Evolutionary conservation across 2,888 invertebrate species (phyloP).

Genomic region (Desoria tigrina): DNA sequence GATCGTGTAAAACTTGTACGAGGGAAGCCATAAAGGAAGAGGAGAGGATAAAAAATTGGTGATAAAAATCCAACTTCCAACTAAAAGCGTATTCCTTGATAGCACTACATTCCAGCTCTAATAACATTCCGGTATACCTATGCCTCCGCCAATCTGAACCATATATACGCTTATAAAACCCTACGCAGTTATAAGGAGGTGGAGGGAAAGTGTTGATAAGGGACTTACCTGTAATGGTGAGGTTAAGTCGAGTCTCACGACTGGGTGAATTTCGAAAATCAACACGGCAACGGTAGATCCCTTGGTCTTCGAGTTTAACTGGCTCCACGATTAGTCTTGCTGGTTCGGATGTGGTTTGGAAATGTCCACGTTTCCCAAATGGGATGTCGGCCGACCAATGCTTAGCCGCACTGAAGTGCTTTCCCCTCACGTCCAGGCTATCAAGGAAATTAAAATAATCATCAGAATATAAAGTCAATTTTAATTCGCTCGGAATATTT

Average conservation of each 20-base stretch:
- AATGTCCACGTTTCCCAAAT: slow-evolving; percentile 52
- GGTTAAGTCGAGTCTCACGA: slow-evolving; percentile 50
- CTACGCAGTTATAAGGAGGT: too few species aligned
- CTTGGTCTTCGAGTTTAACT: slow-evolving; percentile 45
- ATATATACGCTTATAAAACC: too few species aligned
- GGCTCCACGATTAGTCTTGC: slow-evolving; percentile 53
- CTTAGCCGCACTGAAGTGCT: slow-evolving; percentile 51
- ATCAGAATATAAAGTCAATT: slow-evolving; percentile 8
- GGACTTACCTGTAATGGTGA: slow-evolving; percentile 50
- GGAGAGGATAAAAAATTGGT: too few species aligned
- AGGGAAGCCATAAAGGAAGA: too few species aligned
- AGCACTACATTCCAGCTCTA: too few species aligned
- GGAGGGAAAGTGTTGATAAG: too few species aligned
- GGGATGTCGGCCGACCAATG: slow-evolving; percentile 51
- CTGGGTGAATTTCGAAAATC: slow-evolving; percentile 53
- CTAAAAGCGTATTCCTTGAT: too few species aligned
- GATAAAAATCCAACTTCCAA: too few species aligned
- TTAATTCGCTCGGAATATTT: neutral
- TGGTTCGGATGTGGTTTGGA: slow-evolving; percentile 48
- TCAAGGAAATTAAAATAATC: slow-evolving; percentile 19
- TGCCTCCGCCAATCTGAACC: too few species aligned
- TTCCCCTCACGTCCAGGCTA: slow-evolving; percentile 53
- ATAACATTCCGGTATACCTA: too few species aligned
- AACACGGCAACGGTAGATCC: slow-evolving; percentile 52
- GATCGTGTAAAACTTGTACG: too few species aligned